Percentiles rank a stretch among this genome's conserved stretches.
These are phyloP conservation scores for Armadillidium nasatum DNA, from an alignment of 1,140 invertebrate genomes.

Conservation along the genomic window DNA sequence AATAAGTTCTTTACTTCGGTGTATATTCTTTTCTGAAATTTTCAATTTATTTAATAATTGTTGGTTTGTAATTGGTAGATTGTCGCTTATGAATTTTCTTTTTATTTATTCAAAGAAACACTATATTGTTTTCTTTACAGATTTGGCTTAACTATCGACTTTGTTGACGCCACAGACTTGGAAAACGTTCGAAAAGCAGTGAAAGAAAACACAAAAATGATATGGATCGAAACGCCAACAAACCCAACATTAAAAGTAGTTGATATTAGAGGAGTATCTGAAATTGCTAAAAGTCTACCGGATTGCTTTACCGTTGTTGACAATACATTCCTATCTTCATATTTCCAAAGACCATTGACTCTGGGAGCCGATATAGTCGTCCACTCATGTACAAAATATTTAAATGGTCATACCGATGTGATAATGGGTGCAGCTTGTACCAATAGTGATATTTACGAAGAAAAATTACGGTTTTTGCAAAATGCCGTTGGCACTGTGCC, in stretches of 20 bases:
- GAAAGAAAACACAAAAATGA: slow-evolving; percentile 43
- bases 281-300: slow-evolving; percentile 57
- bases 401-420: slow-evolving; percentile 97
- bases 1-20: too few species aligned
- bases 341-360: slow-evolving; percentile 84
- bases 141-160: slow-evolving; percentile 66
- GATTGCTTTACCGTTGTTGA: slow-evolving; percentile 76
- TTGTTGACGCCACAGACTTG: slow-evolving; percentile 69
- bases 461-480: slow-evolving; percentile 77
- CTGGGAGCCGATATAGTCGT: slow-evolving; percentile 87
- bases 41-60: too few species aligned
- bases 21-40: too few species aligned
- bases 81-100: too few species aligned
- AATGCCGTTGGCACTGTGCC: slow-evolving; percentile 89
- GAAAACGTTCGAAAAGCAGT: slow-evolving; percentile 31
- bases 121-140: slow-evolving; percentile 26
- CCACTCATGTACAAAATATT: slow-evolving; percentile 96
- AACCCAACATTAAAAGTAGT: slow-evolving; percentile 90
- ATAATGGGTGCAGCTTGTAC: slow-evolving; percentile 88
- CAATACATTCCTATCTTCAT: slow-evolving; percentile 95
- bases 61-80: too few species aligned
- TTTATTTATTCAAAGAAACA: too few species aligned
- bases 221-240: slow-evolving; percentile 98
- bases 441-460: slow-evolving; percentile 66
- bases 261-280: slow-evolving; percentile 74